A percentile compares a stretch with the other conserved stretches of the same genome.
These are phyloP conservation scores for Phenganax stokvisi DNA, from an alignment of 92 coral and sea anemone species.

Conservation along the genomic window DNA sequence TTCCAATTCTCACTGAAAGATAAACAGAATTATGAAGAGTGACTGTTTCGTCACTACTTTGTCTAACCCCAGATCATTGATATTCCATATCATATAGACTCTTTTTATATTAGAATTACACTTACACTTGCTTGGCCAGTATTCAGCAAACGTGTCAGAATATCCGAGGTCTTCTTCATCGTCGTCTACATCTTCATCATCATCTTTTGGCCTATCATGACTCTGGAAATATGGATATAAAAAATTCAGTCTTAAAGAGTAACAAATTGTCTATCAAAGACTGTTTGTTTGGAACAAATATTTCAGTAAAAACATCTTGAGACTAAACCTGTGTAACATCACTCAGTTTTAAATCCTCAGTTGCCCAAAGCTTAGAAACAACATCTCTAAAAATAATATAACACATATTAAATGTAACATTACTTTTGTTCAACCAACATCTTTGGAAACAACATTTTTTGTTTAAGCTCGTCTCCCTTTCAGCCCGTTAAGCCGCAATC, in stretches of 20 bases:
- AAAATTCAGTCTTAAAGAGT: too few relatives aligned
- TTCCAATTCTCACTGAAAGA: constrained; percentile 67
- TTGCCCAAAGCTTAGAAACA: constrained; percentile 82
- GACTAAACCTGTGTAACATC: constrained; percentile 58
- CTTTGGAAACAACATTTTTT: too few relatives aligned
- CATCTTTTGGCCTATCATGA: constrained; percentile 34
- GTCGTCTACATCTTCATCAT: constrained; percentile 79
- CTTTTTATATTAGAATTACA: not conserved
- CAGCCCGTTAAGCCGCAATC: too few relatives aligned
- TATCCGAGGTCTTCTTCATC: constrained; percentile 98
- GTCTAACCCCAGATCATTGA: not conserved
- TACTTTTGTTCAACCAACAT: not conserved
- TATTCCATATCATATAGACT: not conserved
- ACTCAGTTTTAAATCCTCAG: constrained; percentile 65
- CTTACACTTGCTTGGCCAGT: constrained; percentile 96
- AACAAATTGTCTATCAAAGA: too few relatives aligned
- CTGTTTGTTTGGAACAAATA: not conserved
- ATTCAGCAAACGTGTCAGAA: constrained; percentile 91
- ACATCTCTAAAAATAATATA: constrained; percentile 55
- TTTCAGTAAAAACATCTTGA: not conserved
- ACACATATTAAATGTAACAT: not conserved
- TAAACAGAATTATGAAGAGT: not conserved
- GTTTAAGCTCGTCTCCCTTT: too few relatives aligned
- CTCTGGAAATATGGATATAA: not conserved
- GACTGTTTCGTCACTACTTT: not conserved